Base-by-base conservation (phyloP, 2,113 vertebrate genomes). In the Sphaerodactylus townsendi region DNA sequence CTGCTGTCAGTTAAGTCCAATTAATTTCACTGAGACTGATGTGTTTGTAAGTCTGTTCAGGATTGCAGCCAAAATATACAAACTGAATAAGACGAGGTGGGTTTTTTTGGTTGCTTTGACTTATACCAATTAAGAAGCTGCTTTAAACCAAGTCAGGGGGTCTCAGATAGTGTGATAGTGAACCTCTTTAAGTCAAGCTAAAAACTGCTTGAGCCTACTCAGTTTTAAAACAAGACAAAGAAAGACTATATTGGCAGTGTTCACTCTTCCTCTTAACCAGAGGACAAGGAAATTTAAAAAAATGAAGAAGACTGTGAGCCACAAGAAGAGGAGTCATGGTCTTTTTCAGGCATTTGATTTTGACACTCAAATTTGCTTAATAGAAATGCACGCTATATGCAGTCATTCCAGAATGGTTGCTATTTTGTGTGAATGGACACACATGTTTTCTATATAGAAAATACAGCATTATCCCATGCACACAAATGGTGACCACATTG, bases 131-230 rank as follows among this genome's bases (percentile, higher is more conserved):
- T 33, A 53, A 73, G 7, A 73, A 46, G 3, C 30, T 35, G 62
- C 39, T 25, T 64, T 41, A 62, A 82, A 8, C 9, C 17, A 70
- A 80, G 35, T 41, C 30, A 66, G 30, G 59, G 59, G 25, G 25
- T 23, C 59, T 62, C 59, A 66, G 30, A 65, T 39, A 48, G 30
- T 66, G 44, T 19, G 46, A 50, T 68, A 35, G 10, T 75, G n/a
- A 83, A 48, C 4, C 72, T 74, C 56, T n/a, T 82, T 64, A 65
- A 11, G 81, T 64, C 81, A 83, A 83, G 8, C 59, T 65, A 83
- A 65, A 11, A 48, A 48, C 10, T 46, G 56, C 33, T 21, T 70
- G 46, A 81, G 33, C 33, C 10, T 71, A 25, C 44, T 46, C 35
- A 70, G 41, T 80, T 81, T 25, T 35, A 41, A 62, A 28, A 7